These are phyloP conservation scores for Hoplodrina ambigua DNA, from an alignment of 2,888 invertebrate genomes.

Conservation along the genomic window DNA sequence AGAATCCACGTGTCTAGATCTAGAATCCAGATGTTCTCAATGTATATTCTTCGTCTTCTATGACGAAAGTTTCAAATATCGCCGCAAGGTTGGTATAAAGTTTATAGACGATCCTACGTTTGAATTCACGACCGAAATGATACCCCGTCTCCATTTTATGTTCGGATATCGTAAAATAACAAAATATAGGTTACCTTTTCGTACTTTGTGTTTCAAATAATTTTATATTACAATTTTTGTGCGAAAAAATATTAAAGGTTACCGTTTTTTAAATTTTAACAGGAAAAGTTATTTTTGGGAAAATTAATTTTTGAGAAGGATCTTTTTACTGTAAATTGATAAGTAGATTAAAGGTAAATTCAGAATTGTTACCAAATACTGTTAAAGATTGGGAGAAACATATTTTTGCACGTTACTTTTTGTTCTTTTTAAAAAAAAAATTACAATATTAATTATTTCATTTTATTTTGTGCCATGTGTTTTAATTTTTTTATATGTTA, in stretches of 20 bases:
- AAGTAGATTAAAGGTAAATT: not conserved
- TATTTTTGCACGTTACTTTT: too few species aligned
- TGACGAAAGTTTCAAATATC: constrained; percentile 54
- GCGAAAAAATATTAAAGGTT: constrained; percentile 43
- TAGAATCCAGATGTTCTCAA: constrained; percentile 35
- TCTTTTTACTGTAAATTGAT: constrained; percentile 1
- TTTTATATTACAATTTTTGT: constrained; percentile 47
- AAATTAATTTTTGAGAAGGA: constrained; percentile 31
- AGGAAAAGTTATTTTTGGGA: constrained; percentile 24
- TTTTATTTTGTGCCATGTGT: too few species aligned
- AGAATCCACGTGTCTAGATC: constrained; percentile 11
- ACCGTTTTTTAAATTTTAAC: constrained; percentile 50
- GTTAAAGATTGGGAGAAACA: not conserved
- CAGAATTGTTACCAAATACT: not conserved
- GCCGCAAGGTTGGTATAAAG: constrained; percentile 45
- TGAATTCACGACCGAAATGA: constrained; percentile 67
- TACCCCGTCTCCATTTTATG: constrained; percentile 63
- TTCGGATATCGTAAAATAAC: constrained; percentile 63
- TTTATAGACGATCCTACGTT: constrained; percentile 69
- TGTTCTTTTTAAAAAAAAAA: too few species aligned
- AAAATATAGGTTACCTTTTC: constrained; percentile 58
- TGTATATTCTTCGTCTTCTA: constrained; percentile 32
- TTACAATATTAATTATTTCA: too few species aligned
- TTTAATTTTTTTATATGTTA: too few species aligned
- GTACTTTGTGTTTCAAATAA: constrained; percentile 54